Conservation (phyloP, 1,140 invertebrate species). For the Cotesia glomerata region DNA sequence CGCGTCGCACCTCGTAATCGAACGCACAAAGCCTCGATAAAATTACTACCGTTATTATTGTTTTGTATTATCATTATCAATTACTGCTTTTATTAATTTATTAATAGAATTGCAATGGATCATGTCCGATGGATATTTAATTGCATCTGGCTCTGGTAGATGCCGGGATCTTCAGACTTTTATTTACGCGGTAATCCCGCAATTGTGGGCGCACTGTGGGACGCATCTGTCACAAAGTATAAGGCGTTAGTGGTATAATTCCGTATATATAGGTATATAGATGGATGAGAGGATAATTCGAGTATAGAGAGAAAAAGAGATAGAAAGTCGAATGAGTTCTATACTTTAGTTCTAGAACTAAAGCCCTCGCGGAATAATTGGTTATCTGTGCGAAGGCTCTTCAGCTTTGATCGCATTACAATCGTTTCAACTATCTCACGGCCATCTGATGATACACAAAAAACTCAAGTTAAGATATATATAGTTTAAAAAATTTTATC, state of each 20-base stretch:
- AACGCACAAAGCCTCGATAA: conserved; percentile 53
- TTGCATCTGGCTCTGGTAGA: conserved; percentile 37
- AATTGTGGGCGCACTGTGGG: conserved; percentile 53
- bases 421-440: conserved; percentile 44
- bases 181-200: conserved; percentile 49
- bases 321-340: not conserved
- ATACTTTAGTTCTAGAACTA: no score
- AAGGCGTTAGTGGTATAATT: conserved; percentile 1
- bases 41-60: no score
- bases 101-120: not conserved
- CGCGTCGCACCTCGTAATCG: conserved; percentile 54
- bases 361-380: conserved; percentile 53
- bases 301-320: not conserved
- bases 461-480: no score
- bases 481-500: no score
- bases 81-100: not conserved
- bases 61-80: no score
- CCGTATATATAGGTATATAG: no score
- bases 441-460: not conserved
- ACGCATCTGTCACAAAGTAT: conserved; percentile 57
- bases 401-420: conserved; percentile 56
- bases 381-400: conserved; percentile 63
- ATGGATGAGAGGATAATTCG: conserved; percentile 9
- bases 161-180: conserved; percentile 27
- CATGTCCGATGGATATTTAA: conserved; percentile 38